phyloP scores from a whole-genome alignment of 2,888 invertebrate species.

The Synanthedon myopaeformis region DNA sequence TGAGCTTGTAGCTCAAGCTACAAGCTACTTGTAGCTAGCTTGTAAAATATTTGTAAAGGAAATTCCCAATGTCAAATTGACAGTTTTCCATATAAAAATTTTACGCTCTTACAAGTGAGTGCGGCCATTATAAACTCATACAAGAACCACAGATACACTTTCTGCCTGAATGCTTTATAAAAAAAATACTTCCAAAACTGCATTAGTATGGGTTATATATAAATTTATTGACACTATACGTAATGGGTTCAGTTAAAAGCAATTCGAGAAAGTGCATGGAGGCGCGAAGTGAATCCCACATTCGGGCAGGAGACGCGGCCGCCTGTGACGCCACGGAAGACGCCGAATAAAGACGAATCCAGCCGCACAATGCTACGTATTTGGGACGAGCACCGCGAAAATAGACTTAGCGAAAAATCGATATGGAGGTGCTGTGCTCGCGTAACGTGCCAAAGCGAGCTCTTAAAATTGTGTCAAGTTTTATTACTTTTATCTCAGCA shows the following conservation, averaged over 20 bases:
- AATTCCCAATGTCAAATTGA: too few species aligned
- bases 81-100: too few species aligned
- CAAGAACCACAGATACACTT: too few species aligned
- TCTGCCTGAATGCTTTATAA: too few species aligned
- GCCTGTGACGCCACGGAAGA: conserved; percentile 1
- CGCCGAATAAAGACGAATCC: conserved; percentile 9
- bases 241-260: conserved; percentile 8
- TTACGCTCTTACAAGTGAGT: too few species aligned
- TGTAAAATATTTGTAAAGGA: too few species aligned
- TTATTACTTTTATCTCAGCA: conserved; percentile 22
- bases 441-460: conserved; percentile 11
- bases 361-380: conserved; percentile 32
- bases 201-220: too few species aligned
- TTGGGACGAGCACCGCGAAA: conserved; percentile 35
- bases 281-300: conserved; percentile 5
- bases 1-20: too few species aligned
- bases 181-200: too few species aligned
- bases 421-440: conserved; percentile 27
- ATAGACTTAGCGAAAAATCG: conserved; percentile 51
- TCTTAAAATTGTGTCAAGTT: conserved; percentile 23
- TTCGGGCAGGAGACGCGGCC: neutral
- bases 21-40: too few species aligned
- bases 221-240: too few species aligned
- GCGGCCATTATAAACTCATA: too few species aligned
- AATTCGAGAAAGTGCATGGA: conserved; percentile 27